Base-by-base conservation (phyloP, 2,888 invertebrate species). In the Phalera bucephala region DNA sequence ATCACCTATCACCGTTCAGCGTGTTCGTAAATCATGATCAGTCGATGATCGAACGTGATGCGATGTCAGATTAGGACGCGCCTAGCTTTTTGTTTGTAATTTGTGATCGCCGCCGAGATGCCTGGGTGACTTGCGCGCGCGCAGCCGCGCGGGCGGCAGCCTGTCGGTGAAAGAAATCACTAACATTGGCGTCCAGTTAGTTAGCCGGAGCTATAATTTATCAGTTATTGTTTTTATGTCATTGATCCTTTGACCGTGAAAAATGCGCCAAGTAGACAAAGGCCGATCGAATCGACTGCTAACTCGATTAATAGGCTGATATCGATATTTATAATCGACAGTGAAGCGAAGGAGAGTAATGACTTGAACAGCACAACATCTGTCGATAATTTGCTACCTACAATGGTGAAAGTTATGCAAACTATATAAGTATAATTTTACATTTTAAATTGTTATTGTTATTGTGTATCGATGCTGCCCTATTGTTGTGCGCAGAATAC, bases 21-120 rank as follows among this genome's bases (percentile, higher is more conserved):
- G 77, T 75, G 75, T 84, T 72, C 82, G 84, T 87, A 84, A 86
- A 86, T 87, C 88, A 88, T 86, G 87, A 83, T 83, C 84, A 81
- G 73, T 62, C 79, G 83, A 78, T 82, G 85, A 86, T 85, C 80
- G 77, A 68, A 66, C 75, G 64, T 71, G 86, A 86, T 86, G 75
- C 75, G 78, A 80, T 64, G 86, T 86, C 85, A 86, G 88, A 88
- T 87, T 80, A 82, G 75, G 63, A 58, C 73, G 81, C 83, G 80
- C 72, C 85, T 80, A 80, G 73, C 80, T 75, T 83, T 82, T 80
- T 84, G 81, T 81, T 83, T 83, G 84, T 80, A 80, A 82, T 83
- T 80, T 81, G 82, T 77, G 78, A 71, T 69, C 69, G 80, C 82
- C 80, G 82, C 71, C 76, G 72, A 74, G 77, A 81, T 80, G 76